Base-by-base conservation (phyloP, 2,888 invertebrate genomes). In the Acrobasis suavella region DNA sequence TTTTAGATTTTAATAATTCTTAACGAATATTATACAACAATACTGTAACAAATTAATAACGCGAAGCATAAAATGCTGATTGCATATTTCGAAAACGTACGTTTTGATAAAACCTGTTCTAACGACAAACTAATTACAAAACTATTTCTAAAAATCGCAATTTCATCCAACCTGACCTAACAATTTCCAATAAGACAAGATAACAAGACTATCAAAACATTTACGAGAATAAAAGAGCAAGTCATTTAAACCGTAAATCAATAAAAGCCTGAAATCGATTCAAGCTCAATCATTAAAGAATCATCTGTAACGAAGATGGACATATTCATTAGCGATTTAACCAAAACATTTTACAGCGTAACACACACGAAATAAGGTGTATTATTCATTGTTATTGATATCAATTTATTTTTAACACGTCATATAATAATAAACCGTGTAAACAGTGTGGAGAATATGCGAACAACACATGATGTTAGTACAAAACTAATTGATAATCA, bases 401-500 rank as follows among this genome's bases (percentile, higher is more conserved):
- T 49, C 63, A 64, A 72, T 70, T 72, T 72, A 75, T 82, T 85
- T 83, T 79, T 81, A 83, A 82, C 84, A 81, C 82, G 75, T 84
- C 85, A 83, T 83, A 76, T 78, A 81, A 85, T 84, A 86, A 87
- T 82, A 76, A 75, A 73, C 82, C 88, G 85, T 89, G 83, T 92
- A 91, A 92, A 91, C 83, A 90, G 83, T 89, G 87, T 88, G 84
- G 82, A 89, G 90, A 91, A 92, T 89, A 82, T 80, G 81, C 75
- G 82, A 82, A 86, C 86, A 87, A 79, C 82, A 83, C 79, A 86
- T 86, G 87, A 86, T 87, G 86, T 84, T 81, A 86, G 86, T 82
- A 87, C 84, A 89, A 86, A 85, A 89, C 88, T 90, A 91, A 92
- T 92, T 91, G 91, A 91, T 91, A 91, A 92, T 91, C 91, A 89